A percentile compares a stretch with the other conserved stretches of the same genome.
Evolutionary conservation across 2,888 invertebrate genomes (phyloP).

Genomic region (Malthinus flaveolus): DNA sequence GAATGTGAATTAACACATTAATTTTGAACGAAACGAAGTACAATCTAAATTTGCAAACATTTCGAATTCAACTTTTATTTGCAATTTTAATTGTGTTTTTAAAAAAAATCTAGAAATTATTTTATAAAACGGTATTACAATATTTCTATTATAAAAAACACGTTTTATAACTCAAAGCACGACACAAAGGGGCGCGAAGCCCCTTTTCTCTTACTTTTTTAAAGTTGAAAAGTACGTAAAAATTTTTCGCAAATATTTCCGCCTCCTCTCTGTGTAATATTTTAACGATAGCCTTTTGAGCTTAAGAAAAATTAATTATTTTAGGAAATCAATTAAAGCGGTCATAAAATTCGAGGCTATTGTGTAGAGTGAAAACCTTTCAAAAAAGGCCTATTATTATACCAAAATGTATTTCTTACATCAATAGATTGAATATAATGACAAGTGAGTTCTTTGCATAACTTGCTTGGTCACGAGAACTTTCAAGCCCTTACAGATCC

Average conservation of each 20-base stretch:
- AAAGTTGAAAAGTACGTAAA: background rate
- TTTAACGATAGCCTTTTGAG: slow-evolving; percentile 28
- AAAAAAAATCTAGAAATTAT: slow-evolving; percentile 30
- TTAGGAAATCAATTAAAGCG: slow-evolving; percentile 35
- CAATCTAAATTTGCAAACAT: slow-evolving; percentile 25
- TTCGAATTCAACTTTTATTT: slow-evolving; percentile 31
- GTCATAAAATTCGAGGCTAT: slow-evolving; percentile 27
- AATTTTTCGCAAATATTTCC: slow-evolving; percentile 22
- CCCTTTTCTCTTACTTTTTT: too few species aligned
- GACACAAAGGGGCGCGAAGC: slow-evolving; percentile 15
- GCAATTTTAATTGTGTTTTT: slow-evolving; percentile 34
- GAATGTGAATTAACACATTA: slow-evolving; percentile 25
- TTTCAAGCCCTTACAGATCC: slow-evolving; percentile 12
- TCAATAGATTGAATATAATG: slow-evolving; percentile 31
- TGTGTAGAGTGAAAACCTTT: slow-evolving; percentile 26
- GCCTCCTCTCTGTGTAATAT: slow-evolving; percentile 15
- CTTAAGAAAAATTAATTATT: slow-evolving; percentile 39
- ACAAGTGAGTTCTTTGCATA: slow-evolving; percentile 31
- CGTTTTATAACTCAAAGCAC: slow-evolving; percentile 23
- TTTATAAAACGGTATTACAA: slow-evolving; percentile 33
- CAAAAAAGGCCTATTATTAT: slow-evolving; percentile 33
- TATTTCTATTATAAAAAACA: slow-evolving; percentile 31
- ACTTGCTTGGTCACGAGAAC: slow-evolving; percentile 20
- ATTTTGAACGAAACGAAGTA: slow-evolving; percentile 15
- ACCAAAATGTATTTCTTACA: slow-evolving; percentile 29